These are phyloP conservation scores for Panagrolaimus sp. DNA, from an alignment of 1,140 invertebrate genomes.

Conservation along the genomic window DNA sequence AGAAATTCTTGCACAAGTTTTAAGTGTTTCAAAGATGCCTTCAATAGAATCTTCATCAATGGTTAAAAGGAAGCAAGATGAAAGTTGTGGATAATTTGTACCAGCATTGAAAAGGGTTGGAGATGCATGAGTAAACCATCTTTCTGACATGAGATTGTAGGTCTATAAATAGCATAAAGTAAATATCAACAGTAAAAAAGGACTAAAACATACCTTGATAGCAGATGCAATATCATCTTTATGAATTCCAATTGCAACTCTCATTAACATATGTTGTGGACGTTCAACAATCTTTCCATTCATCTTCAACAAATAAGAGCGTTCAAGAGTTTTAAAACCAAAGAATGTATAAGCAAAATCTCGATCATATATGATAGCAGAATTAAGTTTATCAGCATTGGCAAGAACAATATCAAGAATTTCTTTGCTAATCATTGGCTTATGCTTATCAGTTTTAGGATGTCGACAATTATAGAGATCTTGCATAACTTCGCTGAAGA, in stretches of 20 bases:
- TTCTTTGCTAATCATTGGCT: constrained; percentile 78
- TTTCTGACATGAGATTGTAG: constrained; percentile 86
- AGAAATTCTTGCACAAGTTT: constrained; percentile 86
- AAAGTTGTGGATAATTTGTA: constrained; percentile 80
- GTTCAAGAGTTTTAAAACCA: constrained; percentile 92
- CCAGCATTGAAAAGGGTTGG: constrained; percentile 91
- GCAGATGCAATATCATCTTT: constrained; percentile 80
- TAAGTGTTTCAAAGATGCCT: constrained; percentile 87
- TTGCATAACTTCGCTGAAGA: constrained; percentile 77
- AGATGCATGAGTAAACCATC: constrained; percentile 92
- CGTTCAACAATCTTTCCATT: constrained; percentile 85
- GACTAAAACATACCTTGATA: constrained; percentile 71
- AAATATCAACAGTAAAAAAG: no score
- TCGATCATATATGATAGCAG: constrained; percentile 88
- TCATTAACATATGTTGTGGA: constrained; percentile 95
- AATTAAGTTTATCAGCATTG: constrained; percentile 80
- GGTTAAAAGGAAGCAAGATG: constrained; percentile 84
- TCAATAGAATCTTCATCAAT: constrained; percentile 96
- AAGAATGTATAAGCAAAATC: constrained; percentile 97
- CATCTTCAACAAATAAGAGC: constrained; percentile 86
- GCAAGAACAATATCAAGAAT: constrained; percentile 77
- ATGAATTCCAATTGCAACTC: constrained; percentile 90
- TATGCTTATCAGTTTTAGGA: constrained; percentile 66
- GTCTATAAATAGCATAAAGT: no score
- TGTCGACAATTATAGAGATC: constrained; percentile 76